Base-by-base conservation (phyloP, 23 tunicate genomes). In the Trididemnum nubilum region DNA sequence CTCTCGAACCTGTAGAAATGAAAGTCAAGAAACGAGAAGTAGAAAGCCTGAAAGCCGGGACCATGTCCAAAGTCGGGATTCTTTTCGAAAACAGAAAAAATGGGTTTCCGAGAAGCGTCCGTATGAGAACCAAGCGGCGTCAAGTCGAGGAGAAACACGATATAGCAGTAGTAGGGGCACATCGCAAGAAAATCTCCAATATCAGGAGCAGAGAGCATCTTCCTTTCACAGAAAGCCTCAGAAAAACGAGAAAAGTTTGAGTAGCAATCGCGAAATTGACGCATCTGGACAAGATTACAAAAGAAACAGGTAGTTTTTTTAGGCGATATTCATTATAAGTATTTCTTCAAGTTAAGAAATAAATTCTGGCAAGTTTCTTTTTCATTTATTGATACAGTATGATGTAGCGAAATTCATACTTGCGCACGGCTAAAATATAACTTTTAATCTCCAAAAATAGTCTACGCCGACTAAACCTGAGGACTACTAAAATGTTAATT, bases 171-270 rank as follows among this genome's bases (percentile, higher is more conserved):
- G 39, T 73, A 26, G 78, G 21, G 9, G 29, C 58, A 3, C 30
- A 38, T 37, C 78, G 26, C 30, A 23, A 21, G 58, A 73, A n/a
- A 12, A 9, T 18, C 9, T 2, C 2, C 2, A 12, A 12, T 38
- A 5, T 1, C 5, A 5, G 35, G 71, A 72, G 27, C 54, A 83
- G 75, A 25, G 65, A 3, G 2, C 51, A 18, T 7, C 78, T 3
- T 15, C 80, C 21, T 83, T 72, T 34, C 32, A 44, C 52, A 54
- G 87, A 36, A 72, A 83, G 34, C 80, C 72, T 25, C 52, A 80
- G 33, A 34, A 59, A n/a, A 83, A 61, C 54, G 85, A 78, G 2
- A 80, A 83, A 35, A 29, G 7, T 15, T 30, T 71, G 25, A 34
- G 39, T 40, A 12, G 22, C 7, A 80, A 83, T 73, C 71, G 72